phyloP scores from a whole-genome alignment of 1,140 invertebrate species.

The Physella acuta region DNA sequence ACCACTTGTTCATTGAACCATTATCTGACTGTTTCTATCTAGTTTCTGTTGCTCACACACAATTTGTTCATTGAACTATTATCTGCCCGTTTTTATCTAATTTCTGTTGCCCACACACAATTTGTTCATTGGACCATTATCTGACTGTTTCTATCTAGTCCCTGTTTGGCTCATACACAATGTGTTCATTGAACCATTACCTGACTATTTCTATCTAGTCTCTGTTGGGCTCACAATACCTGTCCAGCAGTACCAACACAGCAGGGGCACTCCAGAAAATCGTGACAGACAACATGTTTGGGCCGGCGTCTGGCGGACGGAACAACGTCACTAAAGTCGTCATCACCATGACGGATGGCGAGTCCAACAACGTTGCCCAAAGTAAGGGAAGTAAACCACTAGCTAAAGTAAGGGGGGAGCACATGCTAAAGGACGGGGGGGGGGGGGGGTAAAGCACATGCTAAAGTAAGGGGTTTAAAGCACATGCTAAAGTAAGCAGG shows the following conservation, averaged over 20 bases:
- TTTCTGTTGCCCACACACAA: too few species aligned
- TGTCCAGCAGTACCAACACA: background rate
- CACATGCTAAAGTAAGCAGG: too few species aligned
- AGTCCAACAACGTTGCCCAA: background rate
- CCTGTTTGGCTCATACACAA: background rate
- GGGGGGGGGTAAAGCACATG: too few species aligned
- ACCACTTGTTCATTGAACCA: background rate
- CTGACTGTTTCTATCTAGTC: too few species aligned
- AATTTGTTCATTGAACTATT: too few species aligned
- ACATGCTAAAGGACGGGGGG: too few species aligned
- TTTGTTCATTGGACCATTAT: too few species aligned
- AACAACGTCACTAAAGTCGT: background rate
- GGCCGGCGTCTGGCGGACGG: background rate
- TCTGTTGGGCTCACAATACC: background rate
- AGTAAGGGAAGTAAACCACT: conserved; percentile 10
- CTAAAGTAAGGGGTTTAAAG: too few species aligned
- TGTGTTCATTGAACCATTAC: background rate
- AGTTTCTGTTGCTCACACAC: too few species aligned
- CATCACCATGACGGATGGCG: background rate
- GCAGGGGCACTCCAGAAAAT: background rate
- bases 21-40: too few species aligned
- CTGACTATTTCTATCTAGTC: background rate
- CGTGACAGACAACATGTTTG: background rate
- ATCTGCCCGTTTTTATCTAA: too few species aligned
- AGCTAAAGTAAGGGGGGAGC: background rate